Evolutionary conservation across 2,113 vertebrate species (phyloP), one percentile per base, ranked within the genome.

Genomic region (Myxocyprinus asiaticus): DNA sequence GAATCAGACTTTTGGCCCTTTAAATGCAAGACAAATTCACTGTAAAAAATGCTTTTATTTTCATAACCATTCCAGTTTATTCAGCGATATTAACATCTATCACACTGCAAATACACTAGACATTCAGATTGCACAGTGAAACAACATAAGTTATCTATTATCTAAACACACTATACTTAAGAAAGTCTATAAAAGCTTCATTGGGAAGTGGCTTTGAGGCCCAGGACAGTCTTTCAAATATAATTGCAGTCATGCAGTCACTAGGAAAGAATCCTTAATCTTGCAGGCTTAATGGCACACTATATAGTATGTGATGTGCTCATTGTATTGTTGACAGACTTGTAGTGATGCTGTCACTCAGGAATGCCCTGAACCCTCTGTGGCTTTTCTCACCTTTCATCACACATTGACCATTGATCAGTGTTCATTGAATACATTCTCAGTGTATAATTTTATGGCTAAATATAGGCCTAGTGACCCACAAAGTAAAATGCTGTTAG

Each of bases 1-100:
- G 90, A 99, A 99, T 14, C 86, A 90, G 69, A 96, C 93, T 4
- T 89, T 87, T 12, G 95, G 93, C 65, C 95, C 97, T 99, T 82
- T 5, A 59, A 0, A 53, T 48, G 45, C 43, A 86, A 15, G 3
- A 65, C 5, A 43, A 50, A n/a, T 42, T 14, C 17, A 4, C 43
- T 6, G 48, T 68, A 66, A 22, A 45, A 61, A 43, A 8, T 4
- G 10, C 1, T 64, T 15, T 63, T 3, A 10, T 17, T n/a, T 53
- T 64, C 14, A 5, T 53, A 53, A 53, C 10, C 12, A 11, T 4
- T 11, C 4, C 3, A 12, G 7, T 81, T 64, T 22, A 11, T 44
- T 33, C 4, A 80, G n/a, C 17, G 5, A 48, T 59, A 7, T 47
- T 11, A 53, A 67, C 22, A 64, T 33, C 51, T 53, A 9, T 67